Conservation (phyloP, 2,888 invertebrate genomes). For the Brassicogethes aeneus region DNA sequence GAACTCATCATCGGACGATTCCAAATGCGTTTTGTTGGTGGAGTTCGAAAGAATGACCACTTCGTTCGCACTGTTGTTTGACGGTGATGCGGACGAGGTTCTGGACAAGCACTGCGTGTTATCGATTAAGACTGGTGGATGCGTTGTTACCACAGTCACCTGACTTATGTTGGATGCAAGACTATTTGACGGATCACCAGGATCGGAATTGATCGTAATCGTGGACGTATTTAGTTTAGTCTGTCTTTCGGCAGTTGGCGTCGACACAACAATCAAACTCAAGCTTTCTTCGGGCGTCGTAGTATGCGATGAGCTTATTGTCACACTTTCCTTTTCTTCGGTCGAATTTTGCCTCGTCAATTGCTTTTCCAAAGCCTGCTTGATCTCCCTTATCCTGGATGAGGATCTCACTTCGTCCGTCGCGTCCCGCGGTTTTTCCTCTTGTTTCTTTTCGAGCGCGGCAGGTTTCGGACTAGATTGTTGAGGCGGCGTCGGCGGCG, state of each 20-base stretch:
- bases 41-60: slow-evolving; percentile 74
- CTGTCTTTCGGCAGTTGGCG: slow-evolving; percentile 28
- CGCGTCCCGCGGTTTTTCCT: slow-evolving; percentile 12
- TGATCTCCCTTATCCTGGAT: slow-evolving; percentile 22
- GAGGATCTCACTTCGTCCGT: slow-evolving; percentile 22
- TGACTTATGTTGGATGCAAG: slow-evolving; percentile 65
- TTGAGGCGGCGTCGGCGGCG: slow-evolving; percentile 21
- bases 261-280: slow-evolving; percentile 33
- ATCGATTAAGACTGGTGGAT: slow-evolving; percentile 69
- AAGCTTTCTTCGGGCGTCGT: slow-evolving; percentile 28
- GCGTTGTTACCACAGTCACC: slow-evolving; percentile 77
- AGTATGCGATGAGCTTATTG: slow-evolving; percentile 26
- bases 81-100: slow-evolving; percentile 39
- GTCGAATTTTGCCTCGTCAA: slow-evolving; percentile 20
- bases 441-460: slow-evolving; percentile 3
- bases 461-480: slow-evolving; percentile 9
- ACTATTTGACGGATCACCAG: slow-evolving; percentile 60
- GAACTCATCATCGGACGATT: slow-evolving; percentile 65
- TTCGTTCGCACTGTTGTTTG: slow-evolving; percentile 51
- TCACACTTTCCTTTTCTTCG: slow-evolving; percentile 20
- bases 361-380: slow-evolving; percentile 24
- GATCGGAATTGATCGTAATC: slow-evolving; percentile 45
- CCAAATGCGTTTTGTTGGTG: slow-evolving; percentile 59
- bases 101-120: slow-evolving; percentile 45
- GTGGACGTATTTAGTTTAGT: slow-evolving; percentile 43